Evolutionary conservation across 2,888 invertebrate species (phyloP).

Genomic region (Apotomis betuletana): DNA sequence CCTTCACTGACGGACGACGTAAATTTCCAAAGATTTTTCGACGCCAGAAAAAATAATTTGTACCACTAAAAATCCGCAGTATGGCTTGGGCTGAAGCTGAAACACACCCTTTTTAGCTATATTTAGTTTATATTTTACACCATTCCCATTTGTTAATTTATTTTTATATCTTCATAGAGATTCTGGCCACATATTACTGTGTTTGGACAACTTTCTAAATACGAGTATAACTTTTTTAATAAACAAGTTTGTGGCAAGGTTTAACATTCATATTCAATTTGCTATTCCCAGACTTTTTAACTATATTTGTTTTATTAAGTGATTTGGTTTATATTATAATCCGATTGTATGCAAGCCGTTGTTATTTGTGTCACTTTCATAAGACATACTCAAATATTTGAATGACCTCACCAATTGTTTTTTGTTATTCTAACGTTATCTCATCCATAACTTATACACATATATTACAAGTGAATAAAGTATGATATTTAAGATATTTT

Average conservation of each 20-base stretch:
- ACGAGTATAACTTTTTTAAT: slow-evolving; percentile 15
- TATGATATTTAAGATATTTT: too few species aligned
- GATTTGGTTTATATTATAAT: neutral
- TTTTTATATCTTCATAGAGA: neutral
- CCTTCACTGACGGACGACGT: too few species aligned
- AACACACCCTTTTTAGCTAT: too few species aligned
- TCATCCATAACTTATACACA: too few species aligned
- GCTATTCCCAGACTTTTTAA: slow-evolving; percentile 1
- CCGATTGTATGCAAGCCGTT: neutral
- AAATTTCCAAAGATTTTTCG: too few species aligned
- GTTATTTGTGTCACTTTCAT: neutral
- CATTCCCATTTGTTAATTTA: neutral
- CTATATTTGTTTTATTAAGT: neutral
- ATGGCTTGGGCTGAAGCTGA: too few species aligned
- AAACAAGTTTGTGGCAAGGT: slow-evolving; percentile 8
- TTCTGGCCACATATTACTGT: neutral
- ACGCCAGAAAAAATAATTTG: too few species aligned
- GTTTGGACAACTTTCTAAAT: slow-evolving; percentile 1
- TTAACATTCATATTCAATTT: neutral
- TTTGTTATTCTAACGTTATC: neutral
- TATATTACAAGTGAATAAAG: too few species aligned
- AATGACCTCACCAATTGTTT: neutral
- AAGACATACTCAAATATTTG: neutral
- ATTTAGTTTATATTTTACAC: too few species aligned
- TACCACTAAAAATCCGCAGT: too few species aligned